Evolutionary conservation across 2,888 invertebrate genomes (phyloP).

Genomic region (Molanna angustata): DNA sequence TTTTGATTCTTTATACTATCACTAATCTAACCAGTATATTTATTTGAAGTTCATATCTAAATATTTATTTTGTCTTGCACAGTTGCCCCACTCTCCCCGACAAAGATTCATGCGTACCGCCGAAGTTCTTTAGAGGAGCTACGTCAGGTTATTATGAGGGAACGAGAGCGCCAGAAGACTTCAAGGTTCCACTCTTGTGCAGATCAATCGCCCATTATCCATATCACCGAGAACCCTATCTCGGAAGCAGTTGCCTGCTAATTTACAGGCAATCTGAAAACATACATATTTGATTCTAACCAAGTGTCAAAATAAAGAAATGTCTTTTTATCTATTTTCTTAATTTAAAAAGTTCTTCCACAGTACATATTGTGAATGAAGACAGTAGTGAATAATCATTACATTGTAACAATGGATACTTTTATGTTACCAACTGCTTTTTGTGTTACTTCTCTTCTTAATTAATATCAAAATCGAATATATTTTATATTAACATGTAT

Average conservation of each 20-base stretch:
- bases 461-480: background rate
- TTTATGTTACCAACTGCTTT: background rate
- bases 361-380: background rate
- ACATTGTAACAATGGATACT: too few species aligned
- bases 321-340: background rate
- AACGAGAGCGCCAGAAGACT: constrained; percentile 27
- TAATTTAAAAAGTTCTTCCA: background rate
- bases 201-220: constrained; percentile 60
- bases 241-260: constrained; percentile 73
- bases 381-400: background rate
- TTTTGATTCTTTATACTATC: too few species aligned
- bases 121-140: constrained; percentile 59
- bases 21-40: too few species aligned
- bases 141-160: constrained; percentile 43
- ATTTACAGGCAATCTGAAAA: constrained; percentile 33
- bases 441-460: background rate
- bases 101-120: constrained; percentile 65
- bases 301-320: background rate
- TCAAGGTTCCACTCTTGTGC: constrained; percentile 37
- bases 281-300: background rate
- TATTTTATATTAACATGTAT: too few species aligned
- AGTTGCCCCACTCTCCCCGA: constrained; percentile 71
- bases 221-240: constrained; percentile 78
- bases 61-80: constrained; percentile 38
- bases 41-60: background rate